Evolutionary conservation across 2,113 vertebrate genomes (phyloP).

Genomic region (Actenoides lindsayi): DNA sequence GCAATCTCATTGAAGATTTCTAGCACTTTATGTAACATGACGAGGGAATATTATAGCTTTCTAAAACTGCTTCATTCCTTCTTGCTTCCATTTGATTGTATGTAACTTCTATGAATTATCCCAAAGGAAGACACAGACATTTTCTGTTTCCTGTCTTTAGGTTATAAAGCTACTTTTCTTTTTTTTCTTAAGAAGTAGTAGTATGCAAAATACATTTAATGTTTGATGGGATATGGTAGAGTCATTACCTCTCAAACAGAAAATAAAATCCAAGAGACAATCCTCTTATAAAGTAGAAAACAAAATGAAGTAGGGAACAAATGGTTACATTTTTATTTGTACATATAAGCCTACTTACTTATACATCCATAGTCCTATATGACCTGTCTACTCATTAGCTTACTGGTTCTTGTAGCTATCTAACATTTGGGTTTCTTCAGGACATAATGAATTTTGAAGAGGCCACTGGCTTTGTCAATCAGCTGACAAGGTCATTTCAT

Average conservation of each 20-base stretch:
- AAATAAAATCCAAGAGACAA: background rate
- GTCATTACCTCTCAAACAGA: background rate
- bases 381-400: background rate
- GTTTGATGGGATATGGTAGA: background rate
- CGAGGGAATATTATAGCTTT: slow-evolving; percentile 12
- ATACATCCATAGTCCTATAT: background rate
- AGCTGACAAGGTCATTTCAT: background rate
- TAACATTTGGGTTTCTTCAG: background rate
- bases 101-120: background rate
- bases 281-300: background rate
- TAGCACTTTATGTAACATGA: slow-evolving; percentile 24
- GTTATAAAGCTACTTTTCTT: background rate
- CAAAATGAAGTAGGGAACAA: background rate
- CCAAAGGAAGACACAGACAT: background rate
- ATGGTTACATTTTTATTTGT: background rate
- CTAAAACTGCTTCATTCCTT: background rate
- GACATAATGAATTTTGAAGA: background rate
- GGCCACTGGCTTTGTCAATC: background rate
- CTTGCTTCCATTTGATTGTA: background rate
- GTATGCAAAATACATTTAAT: background rate
- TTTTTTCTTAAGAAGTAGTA: background rate
- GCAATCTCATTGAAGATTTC: background rate
- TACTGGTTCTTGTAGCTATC: background rate
- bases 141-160: background rate
- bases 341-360: background rate